Base-by-base conservation (phyloP, 2,797 vertebrate species). In the Anguilla megastoma region DNA sequence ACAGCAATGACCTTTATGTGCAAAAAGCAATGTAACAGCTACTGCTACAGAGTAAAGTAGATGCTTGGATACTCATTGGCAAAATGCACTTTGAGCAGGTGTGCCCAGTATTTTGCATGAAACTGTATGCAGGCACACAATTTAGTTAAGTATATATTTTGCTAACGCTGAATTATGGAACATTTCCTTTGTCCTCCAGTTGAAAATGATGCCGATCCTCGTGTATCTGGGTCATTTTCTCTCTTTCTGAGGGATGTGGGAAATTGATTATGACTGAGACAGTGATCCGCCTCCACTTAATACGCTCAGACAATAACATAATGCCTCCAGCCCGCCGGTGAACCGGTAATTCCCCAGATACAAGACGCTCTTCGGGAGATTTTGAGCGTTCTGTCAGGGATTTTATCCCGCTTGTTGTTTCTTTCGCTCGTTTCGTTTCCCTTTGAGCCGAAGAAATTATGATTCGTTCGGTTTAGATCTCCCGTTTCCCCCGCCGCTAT, bases 221-320 rank as follows among this genome's bases (percentile, higher is more conserved):
- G 24, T 24, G 41, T 41, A 18, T 69, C 85, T 66, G 50, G 7
- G 16, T 58, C 82, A 21, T 83, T 41, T 84, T 80, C 45, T 14
- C 60, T 71, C 82, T 83, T 80, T 86, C 41, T 74, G 48, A 80
- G 71, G 58, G 30, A 85, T 10, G 48, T 63, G 27, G 16, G 60
- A 80, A 54, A 54, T 71, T 12, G 12, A 63, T 60, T 86, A 33
- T 80, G 71, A 76, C 4, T 41, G 88, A 24, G 48, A 50, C 86
- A 89, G 84, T 89, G 63, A 88, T 89, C 91, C 89, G 85, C 66
- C 52, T 48, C 80, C 60, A 88, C 76, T n/a, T 86, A 88, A 89
- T 86, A 86, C 88, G 87, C 88, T 71, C 86, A 90, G 90, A 91
- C 91, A 93, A 82, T 79, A 89, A 56, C 63, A 91, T 90, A 90